Evolutionary conservation across 2,113 vertebrate genomes (phyloP), one percentile per base, ranked within the genome.

Genomic region (Carollia perspicillata): DNA sequence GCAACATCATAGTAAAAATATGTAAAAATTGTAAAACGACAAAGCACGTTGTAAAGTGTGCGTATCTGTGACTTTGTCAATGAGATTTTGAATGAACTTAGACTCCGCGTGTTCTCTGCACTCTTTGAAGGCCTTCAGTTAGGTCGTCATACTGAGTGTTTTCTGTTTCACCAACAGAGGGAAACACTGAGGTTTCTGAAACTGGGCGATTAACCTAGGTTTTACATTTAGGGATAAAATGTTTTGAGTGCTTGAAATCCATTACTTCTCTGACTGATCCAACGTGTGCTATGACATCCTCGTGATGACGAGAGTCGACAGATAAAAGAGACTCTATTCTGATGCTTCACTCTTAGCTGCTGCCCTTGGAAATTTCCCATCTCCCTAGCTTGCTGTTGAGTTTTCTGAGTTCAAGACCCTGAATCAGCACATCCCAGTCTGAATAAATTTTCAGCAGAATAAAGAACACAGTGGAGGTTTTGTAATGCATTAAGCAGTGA

Each of bases 101-200:
- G 20, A 68, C 55, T 78, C 74, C 74, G 23, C 81, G 26, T 26
- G 18, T 55, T 58, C 40, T 80, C 7, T 84, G 22, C 23, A 55
- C 23, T 89, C 23, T 84, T 90, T 22, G 58, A 30, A 78, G 58
- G n/a, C 79, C 74, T 53, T 94, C 16, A 84, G 1, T 42, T 47
- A 55, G 33, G 49, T 92, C 40, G 87, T 93, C 71, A 58, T 58
- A 69, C 23, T 93, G 30, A 71, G 55, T 84, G 10, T 47, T 79
- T 55, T 71, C 7, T 86, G 0, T 90, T 92, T 93, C n/a, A 85
- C 8, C 49, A 71, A 10, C 22, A 85, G 37, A 94, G 26, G 71
- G 16, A 60, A 51, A 92, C 81, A 53, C 90, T 47, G 84, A 69
- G 20, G 13, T 63, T 92, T 94, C 91, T 85, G 93, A 79, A 83